Evolutionary conservation across 2,888 invertebrate genomes (phyloP), one percentile per base, ranked within the genome.

Genomic region (Drosophila flavopinicola): DNA sequence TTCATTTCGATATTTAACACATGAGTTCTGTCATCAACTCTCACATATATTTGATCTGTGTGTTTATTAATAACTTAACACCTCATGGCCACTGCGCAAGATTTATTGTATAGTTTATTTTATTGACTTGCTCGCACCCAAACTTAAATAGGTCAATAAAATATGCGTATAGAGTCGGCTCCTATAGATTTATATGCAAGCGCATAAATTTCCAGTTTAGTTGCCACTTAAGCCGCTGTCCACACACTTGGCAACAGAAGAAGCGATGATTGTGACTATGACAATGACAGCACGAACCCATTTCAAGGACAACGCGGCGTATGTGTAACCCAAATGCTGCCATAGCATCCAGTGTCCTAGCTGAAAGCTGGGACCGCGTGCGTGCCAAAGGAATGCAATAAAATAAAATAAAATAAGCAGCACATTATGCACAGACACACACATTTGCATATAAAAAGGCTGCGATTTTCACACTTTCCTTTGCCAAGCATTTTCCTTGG

Each of bases 371-470:
- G 51, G 6, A 20, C 24, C n/a, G 59, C 45, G 44, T 75, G 73
- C 76, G 71, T 75, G 73, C 70, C 58, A 63, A 75, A 66, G 63
- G 76, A 74, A 74, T 74, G 73, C 76, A 74, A 74, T 74, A 75
- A 75, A 74, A 70, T 74, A 66, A 49, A 74, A 74, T 74, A 75
- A 75, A 74, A 70, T 74, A 66, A 49, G 51, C 71, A 70, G 11
- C 49, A 71, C 63, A 74, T 76, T 74, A 74, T 74, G 76, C 73
- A 51, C 76, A 74, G 71, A 66, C 73, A 74, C 61, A 63, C 47
- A 56, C 66, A 73, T 76, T 75, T 61, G 41, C 76, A 75, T 74
- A 74, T 27, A 75, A 66, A 75, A 44, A 20, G 65, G 35, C 48
- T 47, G 42, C 54, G 47, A 59, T 59, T 56, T 59, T 39, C 17